phyloP scores from a whole-genome alignment of 2,888 invertebrate species.

The Smittia sp. region DNA sequence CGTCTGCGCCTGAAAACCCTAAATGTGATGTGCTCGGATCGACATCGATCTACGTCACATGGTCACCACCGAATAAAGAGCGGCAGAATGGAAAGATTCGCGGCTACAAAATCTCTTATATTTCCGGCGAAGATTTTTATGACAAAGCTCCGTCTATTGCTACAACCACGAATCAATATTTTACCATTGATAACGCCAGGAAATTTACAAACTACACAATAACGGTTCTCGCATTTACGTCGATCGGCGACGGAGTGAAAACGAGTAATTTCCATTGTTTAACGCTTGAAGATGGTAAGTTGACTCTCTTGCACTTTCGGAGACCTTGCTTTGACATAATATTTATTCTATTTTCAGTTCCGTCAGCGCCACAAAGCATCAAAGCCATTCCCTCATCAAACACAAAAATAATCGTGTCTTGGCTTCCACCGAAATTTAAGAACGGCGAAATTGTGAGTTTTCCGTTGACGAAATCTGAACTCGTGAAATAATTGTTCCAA shows the following conservation, averaged over 20 bases:
- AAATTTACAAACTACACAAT: conserved; percentile 92
- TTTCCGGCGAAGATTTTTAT: conserved; percentile 75
- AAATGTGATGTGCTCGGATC: conserved; percentile 79
- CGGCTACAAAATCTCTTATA: conserved; percentile 80
- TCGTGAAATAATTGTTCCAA: no score
- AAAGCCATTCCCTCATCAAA: conserved; percentile 85
- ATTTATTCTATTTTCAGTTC: conserved; percentile 60
- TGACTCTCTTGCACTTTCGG: conserved; percentile 42
- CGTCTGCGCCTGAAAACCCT: conserved; percentile 77
- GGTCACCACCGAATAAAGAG: conserved; percentile 77
- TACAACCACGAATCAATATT: conserved; percentile 59
- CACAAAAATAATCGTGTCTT: conserved; percentile 82
- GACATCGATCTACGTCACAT: conserved; percentile 79
- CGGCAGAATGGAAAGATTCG: conserved; percentile 82
- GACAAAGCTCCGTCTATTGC: conserved; percentile 73
- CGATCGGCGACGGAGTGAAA: conserved; percentile 83
- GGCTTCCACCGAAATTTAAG: conserved; percentile 80
- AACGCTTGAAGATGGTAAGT: conserved; percentile 85
- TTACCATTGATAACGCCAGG: conserved; percentile 67
- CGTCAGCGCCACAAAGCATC: conserved; percentile 84
- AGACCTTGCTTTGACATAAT: no score
- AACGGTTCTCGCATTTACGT: conserved; percentile 83
- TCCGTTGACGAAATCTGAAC: no score
- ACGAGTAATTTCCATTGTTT: conserved; percentile 81
- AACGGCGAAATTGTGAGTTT: conserved; percentile 73